phyloP scores from a whole-genome alignment of 2,888 invertebrate species.

The Marronus borbonicus region DNA sequence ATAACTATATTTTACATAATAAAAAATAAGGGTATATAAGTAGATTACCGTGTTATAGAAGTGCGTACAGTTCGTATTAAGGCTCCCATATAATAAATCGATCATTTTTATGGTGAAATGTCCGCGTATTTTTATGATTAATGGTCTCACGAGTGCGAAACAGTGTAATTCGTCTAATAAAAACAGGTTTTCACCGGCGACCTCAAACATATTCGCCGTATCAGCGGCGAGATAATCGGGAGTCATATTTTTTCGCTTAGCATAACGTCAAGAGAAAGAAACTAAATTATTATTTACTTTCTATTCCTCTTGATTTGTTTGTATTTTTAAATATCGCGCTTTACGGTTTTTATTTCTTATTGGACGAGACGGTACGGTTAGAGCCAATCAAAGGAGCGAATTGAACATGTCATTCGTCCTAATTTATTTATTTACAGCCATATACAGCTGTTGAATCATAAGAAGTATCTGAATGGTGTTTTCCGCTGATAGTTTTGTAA shows the following conservation, averaged over 20 bases:
- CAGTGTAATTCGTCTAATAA: constrained; percentile 47
- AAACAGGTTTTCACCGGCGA: constrained; percentile 17
- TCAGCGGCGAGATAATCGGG: neutral
- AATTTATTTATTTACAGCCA: constrained; percentile 23
- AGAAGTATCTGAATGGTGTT: neutral
- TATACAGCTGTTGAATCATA: neutral
- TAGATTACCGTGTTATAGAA: constrained; percentile 43
- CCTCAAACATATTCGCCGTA: neutral
- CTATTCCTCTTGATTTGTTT: too few relatives aligned
- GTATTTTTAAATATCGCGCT: too few relatives aligned
- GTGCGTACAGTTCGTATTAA: constrained; percentile 30
- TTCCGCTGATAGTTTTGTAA: constrained; percentile 9
- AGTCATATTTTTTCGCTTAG: too few relatives aligned
- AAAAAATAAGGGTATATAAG: constrained; percentile 15
- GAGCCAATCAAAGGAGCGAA: neutral
- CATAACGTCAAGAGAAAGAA: too few relatives aligned
- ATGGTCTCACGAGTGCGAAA: constrained; percentile 51
- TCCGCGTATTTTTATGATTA: constrained; percentile 50
- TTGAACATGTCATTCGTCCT: neutral
- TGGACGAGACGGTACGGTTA: neutral
- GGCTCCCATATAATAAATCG: constrained; percentile 49
- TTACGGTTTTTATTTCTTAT: too few relatives aligned
- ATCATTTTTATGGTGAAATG: constrained; percentile 49
- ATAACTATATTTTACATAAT: neutral
- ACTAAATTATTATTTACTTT: too few relatives aligned